phyloP scores from a whole-genome alignment of 2,888 invertebrate species.

The Clepsis dumicolana region DNA sequence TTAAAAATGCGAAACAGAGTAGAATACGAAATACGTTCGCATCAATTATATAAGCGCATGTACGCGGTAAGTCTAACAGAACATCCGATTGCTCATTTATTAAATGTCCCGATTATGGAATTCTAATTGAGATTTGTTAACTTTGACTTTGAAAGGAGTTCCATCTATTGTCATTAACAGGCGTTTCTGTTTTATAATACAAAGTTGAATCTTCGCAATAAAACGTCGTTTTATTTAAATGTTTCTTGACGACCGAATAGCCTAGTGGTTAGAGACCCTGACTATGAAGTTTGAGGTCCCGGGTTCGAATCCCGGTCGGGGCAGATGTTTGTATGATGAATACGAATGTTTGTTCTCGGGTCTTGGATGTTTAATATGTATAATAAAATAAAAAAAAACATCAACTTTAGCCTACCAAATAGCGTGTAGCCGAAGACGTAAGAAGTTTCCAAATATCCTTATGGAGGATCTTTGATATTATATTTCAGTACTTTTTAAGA shows the following conservation, averaged over 20 bases:
- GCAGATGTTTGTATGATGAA: too few relatives aligned
- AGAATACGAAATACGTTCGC: neutral
- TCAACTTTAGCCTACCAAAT: slow-evolving; percentile 24
- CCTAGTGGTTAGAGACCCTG: too few relatives aligned
- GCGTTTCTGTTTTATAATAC: slow-evolving; percentile 7
- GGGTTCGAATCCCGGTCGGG: too few relatives aligned
- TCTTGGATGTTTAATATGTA: too few relatives aligned
- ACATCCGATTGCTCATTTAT: neutral
- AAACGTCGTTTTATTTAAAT: slow-evolving; percentile 22
- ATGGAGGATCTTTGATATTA: slow-evolving; percentile 19
- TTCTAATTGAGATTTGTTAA: slow-evolving; percentile 27
- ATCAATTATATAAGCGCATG: neutral
- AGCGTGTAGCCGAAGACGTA: slow-evolving; percentile 22
- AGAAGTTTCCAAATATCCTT: slow-evolving; percentile 37
- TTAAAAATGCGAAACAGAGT: neutral
- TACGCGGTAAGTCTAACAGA: neutral
- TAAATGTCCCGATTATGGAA: slow-evolving; percentile 15
- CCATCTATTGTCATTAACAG: slow-evolving; percentile 10
- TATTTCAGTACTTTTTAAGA: slow-evolving; percentile 24
- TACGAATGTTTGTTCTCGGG: too few relatives aligned
- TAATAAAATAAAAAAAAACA: too few relatives aligned
- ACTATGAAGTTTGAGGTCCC: too few relatives aligned
- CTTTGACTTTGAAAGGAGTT: slow-evolving; percentile 25
- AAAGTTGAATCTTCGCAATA: slow-evolving; percentile 16
- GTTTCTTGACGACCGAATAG: slow-evolving; percentile 20